Base-by-base conservation (phyloP, 2,797 vertebrate species). In the Microctenopoma steveboyesi region DNA sequence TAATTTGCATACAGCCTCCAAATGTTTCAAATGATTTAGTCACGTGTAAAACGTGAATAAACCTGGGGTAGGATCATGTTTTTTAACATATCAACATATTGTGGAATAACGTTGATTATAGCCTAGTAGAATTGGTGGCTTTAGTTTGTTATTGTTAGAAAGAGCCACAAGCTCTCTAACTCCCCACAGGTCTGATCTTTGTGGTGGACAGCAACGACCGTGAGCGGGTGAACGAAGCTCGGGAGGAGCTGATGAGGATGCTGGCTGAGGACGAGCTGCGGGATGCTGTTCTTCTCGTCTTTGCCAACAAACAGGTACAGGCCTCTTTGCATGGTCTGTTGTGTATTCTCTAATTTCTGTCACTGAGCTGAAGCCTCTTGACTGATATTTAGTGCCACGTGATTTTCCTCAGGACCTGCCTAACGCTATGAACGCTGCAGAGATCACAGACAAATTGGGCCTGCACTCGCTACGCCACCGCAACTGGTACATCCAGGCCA, bases 401-500 rank as follows among this genome's bases (percentile, higher is more conserved):
- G 30, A 4, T 54, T 78, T 37, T 51, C 3, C 61, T 62, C 73
- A 99, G 97, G 97, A 98, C 89, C 92, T 98, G 72, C 97, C 97
- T 66, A 99, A 99, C 1, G 97, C 97, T 76, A 98, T 99, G 97
- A 99, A 97, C 0, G 96, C 96, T 1, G 97, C 97, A 2, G 97
- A 99, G 91, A 96, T 98, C 93, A 98, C 97, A 33, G 97, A 99
- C 94, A 99, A 98, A 92, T 92, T 99, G 89, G 97, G 97, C 72
- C 94, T 99, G 64, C 97, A 98, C 87, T 97, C 96, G 64, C 93
- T 99, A 84, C 97, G 96, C 81, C 95, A 96, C 84, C 97, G 96
- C 74, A 96, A 97, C 92, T 98, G 97, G 96, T 98, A 98, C 93
- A 98, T 99, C 85, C 97, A 99, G 90, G 97, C 97, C 86, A 98